phyloP scores from a whole-genome alignment of 2,888 invertebrate genomes.

The Nemapogon koenigi region DNA sequence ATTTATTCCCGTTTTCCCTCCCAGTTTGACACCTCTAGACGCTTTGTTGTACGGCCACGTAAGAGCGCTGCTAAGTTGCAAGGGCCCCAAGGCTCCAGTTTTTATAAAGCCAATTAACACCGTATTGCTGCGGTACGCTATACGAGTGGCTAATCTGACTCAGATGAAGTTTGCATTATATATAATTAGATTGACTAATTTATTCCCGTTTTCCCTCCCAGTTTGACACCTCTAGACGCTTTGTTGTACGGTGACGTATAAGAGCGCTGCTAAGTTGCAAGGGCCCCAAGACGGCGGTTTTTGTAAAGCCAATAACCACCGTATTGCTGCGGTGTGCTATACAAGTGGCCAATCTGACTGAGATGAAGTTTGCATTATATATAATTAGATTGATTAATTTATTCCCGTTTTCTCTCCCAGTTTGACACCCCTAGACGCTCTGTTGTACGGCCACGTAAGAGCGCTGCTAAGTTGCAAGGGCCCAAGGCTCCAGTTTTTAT shows the following conservation, averaged over 20 bases:
- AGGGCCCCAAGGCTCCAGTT: conserved; percentile 34
- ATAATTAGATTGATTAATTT: no score
- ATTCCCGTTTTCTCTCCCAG: no score
- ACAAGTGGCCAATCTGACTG: conserved; percentile 30
- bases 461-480: conserved; percentile 45
- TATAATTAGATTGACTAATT: no score
- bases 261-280: conserved; percentile 44
- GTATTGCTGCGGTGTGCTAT: conserved; percentile 37
- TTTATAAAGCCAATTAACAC: conserved; percentile 47
- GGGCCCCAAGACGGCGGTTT: conserved; percentile 35
- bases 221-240: conserved; percentile 79
- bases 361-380: conserved; percentile 38
- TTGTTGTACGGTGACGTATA: conserved; percentile 75
- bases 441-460: conserved; percentile 73
- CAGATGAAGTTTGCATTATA: conserved; percentile 36
- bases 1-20: not conserved
- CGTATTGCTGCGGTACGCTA: conserved; percentile 35
- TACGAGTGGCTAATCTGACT: conserved; percentile 32
- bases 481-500: conserved; percentile 39
- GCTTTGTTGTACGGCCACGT: conserved; percentile 77
- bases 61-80: conserved; percentile 44
- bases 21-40: conserved; percentile 77
- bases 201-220: conserved; percentile 23
- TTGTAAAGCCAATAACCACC: conserved; percentile 46
- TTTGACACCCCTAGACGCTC: conserved; percentile 78